Evolutionary conservation across 2,888 invertebrate genomes (phyloP).

Genomic region (Brassicogethes aeneus): DNA sequence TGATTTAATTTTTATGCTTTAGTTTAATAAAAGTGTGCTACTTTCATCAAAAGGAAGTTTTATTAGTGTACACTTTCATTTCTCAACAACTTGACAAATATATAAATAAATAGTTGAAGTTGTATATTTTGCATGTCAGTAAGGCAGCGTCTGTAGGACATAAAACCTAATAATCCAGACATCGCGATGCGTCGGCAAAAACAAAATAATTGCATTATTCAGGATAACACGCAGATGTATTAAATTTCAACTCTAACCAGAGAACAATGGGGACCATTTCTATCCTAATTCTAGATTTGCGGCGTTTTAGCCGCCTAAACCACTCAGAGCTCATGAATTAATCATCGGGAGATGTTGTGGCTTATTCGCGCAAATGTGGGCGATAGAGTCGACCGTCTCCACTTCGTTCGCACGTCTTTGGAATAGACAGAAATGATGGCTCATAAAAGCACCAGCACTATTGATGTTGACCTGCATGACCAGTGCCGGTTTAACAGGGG

Average conservation of each 20-base stretch:
- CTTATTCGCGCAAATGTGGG: slow-evolving; percentile 27
- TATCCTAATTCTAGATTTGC: slow-evolving; percentile 39
- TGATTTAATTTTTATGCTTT: too few species aligned
- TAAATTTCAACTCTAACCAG: slow-evolving; percentile 29
- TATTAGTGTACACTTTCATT: too few species aligned
- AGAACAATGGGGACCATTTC: slow-evolving; percentile 34
- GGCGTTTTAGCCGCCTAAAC: slow-evolving; percentile 36
- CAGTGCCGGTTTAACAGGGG: too few species aligned
- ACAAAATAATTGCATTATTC: slow-evolving; percentile 24
- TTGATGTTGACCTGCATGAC: too few species aligned
- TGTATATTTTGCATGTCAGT: too few species aligned
- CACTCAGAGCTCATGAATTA: slow-evolving; percentile 39
- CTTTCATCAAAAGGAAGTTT: too few species aligned
- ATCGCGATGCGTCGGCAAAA: too few species aligned
- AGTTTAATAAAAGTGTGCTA: too few species aligned
- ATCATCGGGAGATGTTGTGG: slow-evolving; percentile 38
- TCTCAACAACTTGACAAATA: too few species aligned
- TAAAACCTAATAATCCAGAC: slow-evolving; percentile 18
- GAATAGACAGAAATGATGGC: slow-evolving; percentile 29
- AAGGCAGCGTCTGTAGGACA: slow-evolving; percentile 9
- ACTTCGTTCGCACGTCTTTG: slow-evolving; percentile 22
- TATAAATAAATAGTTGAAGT: too few species aligned
- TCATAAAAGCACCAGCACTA: slow-evolving; percentile 27
- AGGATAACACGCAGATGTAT: slow-evolving; percentile 23
- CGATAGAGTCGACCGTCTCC: slow-evolving; percentile 7